phyloP scores from a whole-genome alignment of 2,113 vertebrate genomes.

The Caranx ignobilis region DNA sequence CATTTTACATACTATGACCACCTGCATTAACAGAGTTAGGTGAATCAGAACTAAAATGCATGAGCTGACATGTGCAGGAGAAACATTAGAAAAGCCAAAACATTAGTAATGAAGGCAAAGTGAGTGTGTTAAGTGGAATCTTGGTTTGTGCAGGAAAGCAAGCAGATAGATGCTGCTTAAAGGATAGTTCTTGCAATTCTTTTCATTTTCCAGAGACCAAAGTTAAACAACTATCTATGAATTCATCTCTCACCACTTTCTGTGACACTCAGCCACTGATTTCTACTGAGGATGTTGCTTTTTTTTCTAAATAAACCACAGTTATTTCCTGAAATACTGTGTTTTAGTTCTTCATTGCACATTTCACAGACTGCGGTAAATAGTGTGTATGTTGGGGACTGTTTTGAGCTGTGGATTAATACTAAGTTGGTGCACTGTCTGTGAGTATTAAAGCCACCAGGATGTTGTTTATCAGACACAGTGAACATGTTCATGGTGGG shows the following conservation, averaged over 20 bases:
- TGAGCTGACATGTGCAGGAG: conserved; percentile 9
- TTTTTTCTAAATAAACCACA: too few species aligned
- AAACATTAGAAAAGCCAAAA: conserved; percentile 16
- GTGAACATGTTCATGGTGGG: too few species aligned
- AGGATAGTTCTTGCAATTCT: conserved; percentile 15
- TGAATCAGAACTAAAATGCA: conserved; percentile 5
- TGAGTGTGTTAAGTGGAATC: conserved; percentile 4
- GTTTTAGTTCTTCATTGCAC: not conserved
- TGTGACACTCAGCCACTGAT: not conserved
- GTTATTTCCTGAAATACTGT: not conserved
- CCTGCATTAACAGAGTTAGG: not conserved
- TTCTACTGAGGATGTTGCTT: not conserved
- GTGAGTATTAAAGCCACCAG: not conserved
- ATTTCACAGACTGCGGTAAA: not conserved
- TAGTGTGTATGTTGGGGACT: not conserved
- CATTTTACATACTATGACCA: conserved; percentile 2
- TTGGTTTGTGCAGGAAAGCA: conserved; percentile 5
- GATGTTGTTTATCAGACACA: too few species aligned
- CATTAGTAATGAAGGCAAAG: conserved; percentile 16
- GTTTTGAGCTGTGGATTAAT: not conserved
- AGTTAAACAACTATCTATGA: not conserved
- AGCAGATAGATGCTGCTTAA: not conserved
- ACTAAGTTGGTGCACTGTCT: not conserved
- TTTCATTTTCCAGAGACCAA: not conserved
- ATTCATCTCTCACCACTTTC: not conserved